Evolutionary conservation across 37 sponge, comb jelly and placozoan genomes (phyloP), one percentile per base, ranked within the genome.

Genomic region (Diacarnus erythraeanus): DNA sequence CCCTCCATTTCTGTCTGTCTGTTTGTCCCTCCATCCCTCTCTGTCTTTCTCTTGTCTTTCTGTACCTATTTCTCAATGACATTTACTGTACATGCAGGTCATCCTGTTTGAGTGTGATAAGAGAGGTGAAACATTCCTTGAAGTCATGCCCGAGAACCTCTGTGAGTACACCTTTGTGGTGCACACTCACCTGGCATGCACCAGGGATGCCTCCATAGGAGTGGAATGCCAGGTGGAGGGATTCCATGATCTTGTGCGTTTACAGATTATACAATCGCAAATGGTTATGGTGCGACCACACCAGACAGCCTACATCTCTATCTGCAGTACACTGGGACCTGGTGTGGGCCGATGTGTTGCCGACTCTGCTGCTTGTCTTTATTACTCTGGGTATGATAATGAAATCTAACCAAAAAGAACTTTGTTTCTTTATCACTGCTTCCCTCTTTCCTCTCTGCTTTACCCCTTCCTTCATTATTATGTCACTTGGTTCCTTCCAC

Each of bases 131-230:
- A 70, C 56, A 3, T 75, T 65, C 27, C 75, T 86, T 30, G 59
- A 77, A 60, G 77, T 82, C 22, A 21, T 81, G 38, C 73, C 82
- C 3, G 88, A 88, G 42, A 37, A 72, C 8, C 51, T 54, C 25
- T 88, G 88, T 33, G 88, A 88, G 67, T 88, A 88, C 47, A 71
- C 83, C 22, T 89, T 83, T 40, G 44, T 71, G 20, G 74, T 83
- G 2, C 78, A 88, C 77, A 88, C 89, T 10, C 43, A 26, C 12
- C 70, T 72, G 12, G 74, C 65, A 18, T 78, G 83, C 64, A 38
- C 35, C 22, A 0, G 73, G 21, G 39, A 22, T 1, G 38, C 21
- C 29, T 42, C 29, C 38, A 57, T 74, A 1, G 75, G 80, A 10
- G 68, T 80, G 70, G 76, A 80, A 58, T 87, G 87, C 59, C 27